Percentiles rank a stretch among this genome's conserved stretches.
Conservation (phyloP, 2,888 invertebrate genomes). For the Rotaria sp. region DNA sequence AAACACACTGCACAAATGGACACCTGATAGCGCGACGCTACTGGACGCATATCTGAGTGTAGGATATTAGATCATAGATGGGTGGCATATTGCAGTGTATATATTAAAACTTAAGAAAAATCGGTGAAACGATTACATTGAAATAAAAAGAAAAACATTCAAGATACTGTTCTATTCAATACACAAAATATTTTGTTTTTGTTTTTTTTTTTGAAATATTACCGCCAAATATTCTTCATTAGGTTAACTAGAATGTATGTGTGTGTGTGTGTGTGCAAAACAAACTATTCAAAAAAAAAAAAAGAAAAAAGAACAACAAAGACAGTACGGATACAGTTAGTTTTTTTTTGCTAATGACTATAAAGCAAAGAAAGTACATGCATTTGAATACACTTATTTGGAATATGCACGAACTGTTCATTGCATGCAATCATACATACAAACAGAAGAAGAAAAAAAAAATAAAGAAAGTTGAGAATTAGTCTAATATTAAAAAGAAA, state of each 20-base stretch:
- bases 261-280: background rate
- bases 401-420: conserved; percentile 6
- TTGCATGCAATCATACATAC: background rate
- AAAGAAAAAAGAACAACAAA: background rate
- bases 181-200: background rate
- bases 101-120: background rate
- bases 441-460: background rate
- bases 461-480: background rate
- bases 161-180: conserved; percentile 4
- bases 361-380: background rate
- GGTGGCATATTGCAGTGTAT: background rate
- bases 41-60: conserved; percentile 1
- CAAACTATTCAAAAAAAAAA: background rate
- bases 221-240: background rate
- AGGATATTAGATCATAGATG: background rate
- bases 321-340: background rate
- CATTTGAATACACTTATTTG: conserved; percentile 15
- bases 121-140: background rate
- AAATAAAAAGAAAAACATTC: background rate
- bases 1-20: conserved; percentile 4
- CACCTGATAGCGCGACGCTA: background rate
- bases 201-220: background rate
- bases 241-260: background rate
- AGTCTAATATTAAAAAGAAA: background rate
- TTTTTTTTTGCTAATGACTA: conserved; percentile 30